These are phyloP conservation scores for Gambusia affinis DNA, from an alignment of 2,113 vertebrate species.

Conservation along the genomic window DNA sequence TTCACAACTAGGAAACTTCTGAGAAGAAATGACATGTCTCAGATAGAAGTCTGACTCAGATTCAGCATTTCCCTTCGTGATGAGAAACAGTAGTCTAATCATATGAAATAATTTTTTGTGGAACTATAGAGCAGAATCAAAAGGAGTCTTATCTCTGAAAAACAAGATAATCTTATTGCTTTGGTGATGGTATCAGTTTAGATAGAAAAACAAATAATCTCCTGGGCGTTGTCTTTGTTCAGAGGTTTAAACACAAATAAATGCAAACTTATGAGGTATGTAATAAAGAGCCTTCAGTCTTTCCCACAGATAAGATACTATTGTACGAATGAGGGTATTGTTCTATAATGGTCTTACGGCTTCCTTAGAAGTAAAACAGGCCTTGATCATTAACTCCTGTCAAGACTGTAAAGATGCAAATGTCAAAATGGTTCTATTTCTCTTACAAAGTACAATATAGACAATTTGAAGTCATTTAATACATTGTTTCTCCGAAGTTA, in stretches of 20 bases:
- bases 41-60: not conserved
- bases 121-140: not conserved
- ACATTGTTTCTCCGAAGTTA: not conserved
- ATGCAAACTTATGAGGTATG: not conserved
- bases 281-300: not conserved
- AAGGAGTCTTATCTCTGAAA: not conserved
- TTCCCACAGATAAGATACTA: slow-evolving; percentile 13
- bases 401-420: not conserved
- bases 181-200: not conserved
- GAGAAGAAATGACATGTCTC: not conserved
- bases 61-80: not conserved
- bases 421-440: not conserved
- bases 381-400: not conserved
- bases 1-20: not conserved
- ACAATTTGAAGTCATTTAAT: not conserved
- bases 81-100: not conserved
- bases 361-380: not conserved
- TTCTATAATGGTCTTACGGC: not conserved
- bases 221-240: not conserved
- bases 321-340: too few relatives aligned
- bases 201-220: not conserved
- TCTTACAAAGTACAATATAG: not conserved
- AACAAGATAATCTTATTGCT: slow-evolving; percentile 14
- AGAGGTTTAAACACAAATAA: not conserved
- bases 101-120: not conserved